Conservation (phyloP, 2,797 vertebrate species). For the Rhabdomys pumilio region DNA sequence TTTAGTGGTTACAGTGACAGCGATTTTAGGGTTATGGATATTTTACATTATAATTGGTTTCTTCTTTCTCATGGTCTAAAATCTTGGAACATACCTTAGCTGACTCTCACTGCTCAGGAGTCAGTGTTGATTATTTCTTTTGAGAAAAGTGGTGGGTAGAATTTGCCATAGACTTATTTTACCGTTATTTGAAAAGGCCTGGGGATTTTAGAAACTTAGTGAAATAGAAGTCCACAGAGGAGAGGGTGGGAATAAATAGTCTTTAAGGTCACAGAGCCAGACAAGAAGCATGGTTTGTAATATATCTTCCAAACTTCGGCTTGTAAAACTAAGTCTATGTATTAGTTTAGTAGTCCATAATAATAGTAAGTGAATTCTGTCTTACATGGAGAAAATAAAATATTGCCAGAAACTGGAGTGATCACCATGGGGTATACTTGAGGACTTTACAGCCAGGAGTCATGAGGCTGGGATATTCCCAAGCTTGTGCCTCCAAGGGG, state of each 20-base stretch:
- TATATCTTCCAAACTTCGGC: not conserved
- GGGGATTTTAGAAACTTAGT: not conserved
- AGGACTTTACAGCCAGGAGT: not conserved
- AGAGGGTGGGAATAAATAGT: not conserved
- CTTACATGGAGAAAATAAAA: not conserved
- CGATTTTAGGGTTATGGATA: not conserved
- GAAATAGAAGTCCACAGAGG: not conserved
- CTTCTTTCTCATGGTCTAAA: not conserved
- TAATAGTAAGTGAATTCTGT: not conserved
- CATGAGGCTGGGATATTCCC: not conserved
- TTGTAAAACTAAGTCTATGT: not conserved
- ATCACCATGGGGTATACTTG: not conserved
- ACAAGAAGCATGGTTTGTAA: not conserved
- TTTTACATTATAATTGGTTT: not conserved
- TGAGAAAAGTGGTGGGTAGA: not conserved
- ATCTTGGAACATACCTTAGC: not conserved
- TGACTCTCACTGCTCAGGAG: not conserved
- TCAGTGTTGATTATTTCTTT: not conserved
- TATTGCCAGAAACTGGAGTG: not conserved
- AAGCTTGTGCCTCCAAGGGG: not conserved
- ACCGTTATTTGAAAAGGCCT: not conserved
- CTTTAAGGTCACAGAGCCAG: not conserved
- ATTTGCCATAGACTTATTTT: not conserved
- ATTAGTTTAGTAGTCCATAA: not conserved
- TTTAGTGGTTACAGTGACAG: not conserved